phyloP scores from a whole-genome alignment of 30 jellyfish, hydroid and myxozoan species.

The Pelagia noctiluca region DNA sequence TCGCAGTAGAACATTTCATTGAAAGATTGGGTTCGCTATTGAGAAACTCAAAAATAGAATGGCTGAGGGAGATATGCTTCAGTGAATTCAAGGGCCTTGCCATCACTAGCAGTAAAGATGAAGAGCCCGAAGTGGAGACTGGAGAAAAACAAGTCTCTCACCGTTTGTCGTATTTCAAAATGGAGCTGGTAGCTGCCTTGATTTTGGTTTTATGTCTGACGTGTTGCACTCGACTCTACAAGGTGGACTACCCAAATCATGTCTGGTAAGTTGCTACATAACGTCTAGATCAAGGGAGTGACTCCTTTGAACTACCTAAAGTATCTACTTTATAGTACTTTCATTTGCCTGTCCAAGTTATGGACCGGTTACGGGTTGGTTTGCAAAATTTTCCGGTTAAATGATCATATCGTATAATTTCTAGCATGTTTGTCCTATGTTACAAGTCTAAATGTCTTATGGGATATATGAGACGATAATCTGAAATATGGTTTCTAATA shows the following conservation, averaged over 20 bases:
- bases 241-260: conserved; percentile 65
- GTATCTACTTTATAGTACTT: too few species aligned
- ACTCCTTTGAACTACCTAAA: too few species aligned
- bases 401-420: too few species aligned
- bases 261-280: conserved; percentile 62
- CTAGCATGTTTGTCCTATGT: too few species aligned
- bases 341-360: too few species aligned
- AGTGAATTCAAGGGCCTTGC: neutral
- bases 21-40: conserved; percentile 57
- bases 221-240: conserved; percentile 48
- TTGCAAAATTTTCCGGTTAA: too few species aligned
- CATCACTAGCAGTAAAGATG: neutral
- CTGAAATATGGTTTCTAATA: too few species aligned
- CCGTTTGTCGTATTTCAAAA: conserved; percentile 21
- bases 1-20: neutral
- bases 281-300: neutral
- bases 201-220: conserved; percentile 29
- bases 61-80: conserved; percentile 39
- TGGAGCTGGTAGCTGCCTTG: conserved; percentile 23
- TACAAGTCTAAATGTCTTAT: too few species aligned
- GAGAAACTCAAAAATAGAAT: conserved; percentile 18
- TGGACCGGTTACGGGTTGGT: too few species aligned
- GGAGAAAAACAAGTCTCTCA: neutral
- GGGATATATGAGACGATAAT: too few species aligned
- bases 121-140: neutral